Base-by-base conservation (phyloP, 1,140 invertebrate species). In the Trachymyrmex cornetzi region DNA sequence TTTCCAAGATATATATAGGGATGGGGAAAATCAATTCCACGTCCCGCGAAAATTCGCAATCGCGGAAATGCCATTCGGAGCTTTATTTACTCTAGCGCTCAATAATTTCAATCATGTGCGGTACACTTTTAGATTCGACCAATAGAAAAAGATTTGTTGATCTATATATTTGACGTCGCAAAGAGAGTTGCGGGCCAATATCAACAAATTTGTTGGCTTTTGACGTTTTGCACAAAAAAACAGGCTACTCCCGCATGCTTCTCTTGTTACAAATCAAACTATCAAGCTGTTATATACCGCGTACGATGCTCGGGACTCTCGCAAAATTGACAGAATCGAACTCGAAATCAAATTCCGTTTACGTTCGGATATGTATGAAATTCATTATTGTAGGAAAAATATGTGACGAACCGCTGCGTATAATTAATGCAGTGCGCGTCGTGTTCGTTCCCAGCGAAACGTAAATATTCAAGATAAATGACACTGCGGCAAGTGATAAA, bases 401-500 rank as follows among this genome's bases (percentile, higher is more conserved):
- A 81, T 44, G 53, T 44, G 79, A 81, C 79, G 34, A 71, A 57
- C 34, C 3, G 34, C 50, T 16, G 22, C 34, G 64, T 71, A 57
- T 71, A 81, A 81, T 57, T 81, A 81, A 81, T 71, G 79, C 66
- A 81, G 50, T 50, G 44, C 38, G 16, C 44, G 57, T 71, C 48
- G 48, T 14, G 30, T 59, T 81, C 30, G 79, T 81, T 57, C 61
- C 34, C 79, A 16, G 66, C 11, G 53, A 69, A 71, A 71, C 66
- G 79, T 81, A 81, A 81, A 81, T 81, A 81, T 81, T 71, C 79
- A 71, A 71, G 79, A 81, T 81, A 81, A 81, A 81, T 71, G 64
- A 71, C 64, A 19, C 64, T 2, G 53, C 64, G 79, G 50, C 9
- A 44, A 24, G 34, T 71, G 79, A 81, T 81, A 81, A 81, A 81